Evolutionary conservation across 2,113 vertebrate genomes (phyloP).

Genomic region (Caranx ignobilis): DNA sequence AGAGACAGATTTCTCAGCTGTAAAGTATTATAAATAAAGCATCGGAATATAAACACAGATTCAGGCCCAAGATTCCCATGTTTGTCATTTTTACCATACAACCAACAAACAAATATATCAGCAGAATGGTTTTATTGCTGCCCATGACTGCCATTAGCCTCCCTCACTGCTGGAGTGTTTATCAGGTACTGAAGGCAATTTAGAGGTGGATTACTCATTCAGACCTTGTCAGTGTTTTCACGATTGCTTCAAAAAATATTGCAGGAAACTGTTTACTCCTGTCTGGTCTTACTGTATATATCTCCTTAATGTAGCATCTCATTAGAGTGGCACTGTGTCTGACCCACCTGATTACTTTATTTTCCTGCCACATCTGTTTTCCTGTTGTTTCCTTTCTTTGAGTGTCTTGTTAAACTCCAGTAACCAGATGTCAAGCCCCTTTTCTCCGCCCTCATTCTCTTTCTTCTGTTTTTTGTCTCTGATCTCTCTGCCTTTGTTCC

Average conservation of each 20-base stretch:
- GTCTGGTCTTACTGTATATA: slow-evolving; percentile 4
- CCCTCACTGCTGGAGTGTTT: slow-evolving; percentile 31
- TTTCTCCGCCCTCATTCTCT: slow-evolving; percentile 44
- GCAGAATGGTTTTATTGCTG: slow-evolving; percentile 44
- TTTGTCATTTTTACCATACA: slow-evolving; percentile 49
- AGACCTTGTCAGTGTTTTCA: slow-evolving; percentile 25
- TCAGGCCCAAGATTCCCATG: slow-evolving; percentile 38
- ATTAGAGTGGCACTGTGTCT: slow-evolving; percentile 33
- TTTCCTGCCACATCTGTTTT: slow-evolving; percentile 52
- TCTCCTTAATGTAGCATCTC: slow-evolving; percentile 30
- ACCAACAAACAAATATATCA: slow-evolving; percentile 54
- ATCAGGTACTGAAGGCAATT: slow-evolving; percentile 47
- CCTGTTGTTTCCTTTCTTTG: slow-evolving; percentile 48
- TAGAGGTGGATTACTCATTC: slow-evolving; percentile 31
- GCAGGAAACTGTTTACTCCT: slow-evolving; percentile 27
- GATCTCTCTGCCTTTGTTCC: slow-evolving; percentile 61
- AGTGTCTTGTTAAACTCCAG: slow-evolving; percentile 69
- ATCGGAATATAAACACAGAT: slow-evolving; percentile 33
- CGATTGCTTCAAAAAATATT: slow-evolving; percentile 10
- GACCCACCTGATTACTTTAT: slow-evolving; percentile 62
- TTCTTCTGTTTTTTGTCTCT: slow-evolving; percentile 45
- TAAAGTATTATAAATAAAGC: slow-evolving; percentile 36
- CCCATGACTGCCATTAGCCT: slow-evolving; percentile 39
- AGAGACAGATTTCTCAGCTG: slow-evolving; percentile 7
- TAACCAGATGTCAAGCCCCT: slow-evolving; percentile 63